Evolutionary conservation across 2,797 vertebrate species (phyloP), one percentile per base, ranked within the genome.

Genomic region (Gobio occitaniae): DNA sequence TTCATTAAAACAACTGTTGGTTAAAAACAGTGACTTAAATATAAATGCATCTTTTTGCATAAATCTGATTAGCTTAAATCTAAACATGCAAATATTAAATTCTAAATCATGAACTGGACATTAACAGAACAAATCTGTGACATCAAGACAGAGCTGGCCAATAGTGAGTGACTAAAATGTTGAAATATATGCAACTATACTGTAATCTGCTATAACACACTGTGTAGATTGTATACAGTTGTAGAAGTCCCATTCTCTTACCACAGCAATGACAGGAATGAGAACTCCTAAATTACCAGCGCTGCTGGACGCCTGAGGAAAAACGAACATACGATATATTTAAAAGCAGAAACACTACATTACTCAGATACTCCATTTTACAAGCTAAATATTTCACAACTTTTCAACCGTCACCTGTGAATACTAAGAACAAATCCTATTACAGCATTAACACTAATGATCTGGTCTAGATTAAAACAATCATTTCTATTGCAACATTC

Each of bases 281-380:
- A 99, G 95, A 54, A 99, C 98, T 4, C 98, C 98, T n/a, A 99
- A 95, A 91, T 99, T 99, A n/a, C 98, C 98, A 0, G 98, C 98
- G 0, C 98, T 99, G 91, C 98, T 99, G 6, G 98, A 99, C 8
- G 98, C 98, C 98, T 99, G 29, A 41, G 50, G 65, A 79, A 38
- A 19, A 79, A 87, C 1, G 0, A 25, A 41, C 48, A 54, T 5
- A 63, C 15, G 2, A 36, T n/a, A 16, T n/a, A 50, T 12, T 63
- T 8, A 54, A 66, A 54, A 70, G 19, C 48, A 25, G 16, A 68
- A 68, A 80, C 6, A 25, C 12, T 54, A n/a, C 19, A 47, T 78
- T 61, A 65, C 36, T 77, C 36, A 77, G 38, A 77, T n/a, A 41
- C 12, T 56, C 4, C 3, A 38, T 48, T 47, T 61, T 41, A 32